Base-by-base conservation (phyloP, 2,113 vertebrate species). In the Chloropsis hardwickii region DNA sequence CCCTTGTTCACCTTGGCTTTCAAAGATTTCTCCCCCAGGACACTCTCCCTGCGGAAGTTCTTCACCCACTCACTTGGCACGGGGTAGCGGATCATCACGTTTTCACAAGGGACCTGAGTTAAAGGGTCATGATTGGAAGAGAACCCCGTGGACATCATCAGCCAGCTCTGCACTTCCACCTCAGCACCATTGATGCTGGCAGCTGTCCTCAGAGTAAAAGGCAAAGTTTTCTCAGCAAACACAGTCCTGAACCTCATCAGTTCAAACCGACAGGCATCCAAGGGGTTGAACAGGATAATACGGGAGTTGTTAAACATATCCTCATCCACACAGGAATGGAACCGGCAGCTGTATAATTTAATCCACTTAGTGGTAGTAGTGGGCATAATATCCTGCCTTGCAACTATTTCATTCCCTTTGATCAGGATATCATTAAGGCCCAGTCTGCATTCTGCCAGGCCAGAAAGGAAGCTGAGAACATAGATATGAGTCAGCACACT, bases 1-100 rank as follows among this genome's bases (percentile, higher is more conserved):
- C 98, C 98, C 87, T 98, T 98, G 97, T 99, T 99, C 93, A 99
- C 98, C 94, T 98, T 98, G 74, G 99, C 98, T 97, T 99, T 99
- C 92, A 99, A 81, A 70, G 99, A 99, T 91, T 98, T 99, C 91
- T 99, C 98, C 45, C 98, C 98, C 22, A 98, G 97, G 80, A 99
- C 98, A 1, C 98, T 98, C 40, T 99, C 99, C 81, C 98, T 97
- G 58, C 98, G 98, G 96, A 99, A 99, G 96, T 99, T 99, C 97
- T 99, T 99, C 50, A 98, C 98, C 99, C 99, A 99, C 73, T 98
- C 98, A 1, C 96, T 97, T 37, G 98, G 98, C 86, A 99, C 98
- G 0, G 98, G 98, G 91, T 98, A 99, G 29, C 98, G 98, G 28
- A 99, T 96, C 97, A 98, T 98, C 71, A 99, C 98, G 5, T 99